Conservation (phyloP, 2,888 invertebrate species). For the Muscina levida region DNA sequence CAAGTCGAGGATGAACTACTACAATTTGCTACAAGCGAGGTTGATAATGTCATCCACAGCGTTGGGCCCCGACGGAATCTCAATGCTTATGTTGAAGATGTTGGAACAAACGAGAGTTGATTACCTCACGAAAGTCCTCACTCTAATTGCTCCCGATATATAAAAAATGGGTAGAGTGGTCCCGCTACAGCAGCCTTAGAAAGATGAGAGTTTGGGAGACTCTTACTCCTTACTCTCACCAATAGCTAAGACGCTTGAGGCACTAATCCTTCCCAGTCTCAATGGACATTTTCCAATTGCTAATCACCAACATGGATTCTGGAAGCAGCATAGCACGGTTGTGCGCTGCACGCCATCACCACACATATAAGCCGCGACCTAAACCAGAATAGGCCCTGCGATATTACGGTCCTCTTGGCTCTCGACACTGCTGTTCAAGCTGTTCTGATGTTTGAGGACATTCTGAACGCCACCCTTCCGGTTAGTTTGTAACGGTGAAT, state of each 20-base stretch:
- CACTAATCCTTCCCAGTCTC: background rate
- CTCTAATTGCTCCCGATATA: background rate
- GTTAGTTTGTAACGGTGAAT: too few species aligned
- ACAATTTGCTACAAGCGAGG: background rate
- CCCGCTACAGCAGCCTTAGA: background rate
- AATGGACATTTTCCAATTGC: background rate
- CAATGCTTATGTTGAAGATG: background rate
- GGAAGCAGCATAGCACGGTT: constrained; percentile 1
- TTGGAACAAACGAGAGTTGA: background rate
- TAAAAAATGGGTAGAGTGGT: constrained; percentile 5
- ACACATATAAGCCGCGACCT: too few species aligned
- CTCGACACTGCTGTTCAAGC: too few species aligned
- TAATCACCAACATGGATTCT: background rate
- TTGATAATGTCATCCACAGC: background rate
- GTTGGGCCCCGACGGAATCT: background rate
- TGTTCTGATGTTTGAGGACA: too few species aligned
- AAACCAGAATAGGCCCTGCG: too few species aligned
- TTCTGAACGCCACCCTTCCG: too few species aligned
- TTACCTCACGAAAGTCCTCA: background rate
- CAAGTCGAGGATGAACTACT: too few species aligned
- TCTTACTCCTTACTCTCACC: too few species aligned
- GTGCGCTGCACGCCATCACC: too few species aligned
- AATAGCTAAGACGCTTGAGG: constrained; percentile 27
- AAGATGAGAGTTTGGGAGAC: background rate
- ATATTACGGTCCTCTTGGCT: too few species aligned